These are phyloP conservation scores for Piprites chloris DNA, from an alignment of 2,113 vertebrate species.

Conservation along the genomic window DNA sequence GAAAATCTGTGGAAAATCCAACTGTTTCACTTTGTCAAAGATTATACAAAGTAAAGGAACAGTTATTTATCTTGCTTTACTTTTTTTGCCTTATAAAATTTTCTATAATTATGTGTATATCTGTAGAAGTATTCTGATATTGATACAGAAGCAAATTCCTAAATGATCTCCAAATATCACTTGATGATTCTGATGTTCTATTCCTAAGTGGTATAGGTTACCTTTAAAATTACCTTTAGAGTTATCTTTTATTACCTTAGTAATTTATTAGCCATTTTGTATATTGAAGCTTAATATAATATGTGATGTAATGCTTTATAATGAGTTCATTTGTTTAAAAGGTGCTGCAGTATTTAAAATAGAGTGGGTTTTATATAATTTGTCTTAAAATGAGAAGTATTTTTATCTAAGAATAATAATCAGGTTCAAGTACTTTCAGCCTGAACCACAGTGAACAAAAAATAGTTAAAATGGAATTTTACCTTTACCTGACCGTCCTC, in stretches of 20 bases:
- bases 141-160: neutral
- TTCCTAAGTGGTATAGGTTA: neutral
- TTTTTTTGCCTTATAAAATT: neutral
- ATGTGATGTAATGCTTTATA: neutral
- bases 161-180: neutral
- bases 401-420: neutral
- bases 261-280: neutral
- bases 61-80: neutral
- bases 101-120: neutral
- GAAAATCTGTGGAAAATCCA: neutral
- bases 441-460: neutral
- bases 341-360: neutral
- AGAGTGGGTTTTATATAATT: neutral
- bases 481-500: neutral
- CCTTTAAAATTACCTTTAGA: neutral
- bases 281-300: neutral
- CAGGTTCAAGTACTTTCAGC: neutral
- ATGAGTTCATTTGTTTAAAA: neutral
- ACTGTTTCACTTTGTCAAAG: neutral
- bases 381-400: neutral
- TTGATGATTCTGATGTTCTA: neutral
- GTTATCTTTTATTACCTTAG: neutral
- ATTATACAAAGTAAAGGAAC: neutral
- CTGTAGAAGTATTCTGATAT: neutral
- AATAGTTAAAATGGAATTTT: neutral